Conservation (phyloP, 2,888 invertebrate species). For the Bursaphelenchus okinawaensis region DNA sequence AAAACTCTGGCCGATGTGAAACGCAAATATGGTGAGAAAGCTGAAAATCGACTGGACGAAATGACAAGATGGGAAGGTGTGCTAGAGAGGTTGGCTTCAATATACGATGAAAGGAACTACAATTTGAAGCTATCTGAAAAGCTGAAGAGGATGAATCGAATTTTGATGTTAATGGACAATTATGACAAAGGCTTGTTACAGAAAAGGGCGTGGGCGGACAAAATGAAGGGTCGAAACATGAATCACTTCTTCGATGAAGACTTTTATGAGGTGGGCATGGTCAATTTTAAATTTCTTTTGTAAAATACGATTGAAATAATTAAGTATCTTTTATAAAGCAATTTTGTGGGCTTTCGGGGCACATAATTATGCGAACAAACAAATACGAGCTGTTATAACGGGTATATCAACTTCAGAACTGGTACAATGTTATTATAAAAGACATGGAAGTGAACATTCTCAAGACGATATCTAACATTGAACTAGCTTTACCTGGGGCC, state of each 20-base stretch:
- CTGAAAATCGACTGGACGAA: constrained; percentile 29
- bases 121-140: constrained; percentile 33
- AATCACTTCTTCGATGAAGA: constrained; percentile 55
- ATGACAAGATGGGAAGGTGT: constrained; percentile 28
- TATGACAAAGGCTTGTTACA: constrained; percentile 48
- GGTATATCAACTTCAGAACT: constrained; percentile 36
- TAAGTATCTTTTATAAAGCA: no score
- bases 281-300: not conserved
- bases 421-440: constrained; percentile 45
- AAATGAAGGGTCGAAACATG: constrained; percentile 56
- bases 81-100: constrained; percentile 37
- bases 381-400: no score
- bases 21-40: constrained; percentile 42
- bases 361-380: no score
- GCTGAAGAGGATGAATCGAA: constrained; percentile 48
- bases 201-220: constrained; percentile 52
- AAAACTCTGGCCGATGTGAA: constrained; percentile 51
- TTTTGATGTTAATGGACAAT: constrained; percentile 42
- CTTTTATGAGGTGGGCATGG: constrained; percentile 43
- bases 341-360: no score
- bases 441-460: constrained; percentile 50
- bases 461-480: constrained; percentile 41
- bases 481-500: constrained; percentile 24
- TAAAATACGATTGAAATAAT: no score
- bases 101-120: constrained; percentile 43